These are phyloP conservation scores for Amphilophus citrinellus DNA, from an alignment of 2,113 vertebrate species.

Conservation along the genomic window DNA sequence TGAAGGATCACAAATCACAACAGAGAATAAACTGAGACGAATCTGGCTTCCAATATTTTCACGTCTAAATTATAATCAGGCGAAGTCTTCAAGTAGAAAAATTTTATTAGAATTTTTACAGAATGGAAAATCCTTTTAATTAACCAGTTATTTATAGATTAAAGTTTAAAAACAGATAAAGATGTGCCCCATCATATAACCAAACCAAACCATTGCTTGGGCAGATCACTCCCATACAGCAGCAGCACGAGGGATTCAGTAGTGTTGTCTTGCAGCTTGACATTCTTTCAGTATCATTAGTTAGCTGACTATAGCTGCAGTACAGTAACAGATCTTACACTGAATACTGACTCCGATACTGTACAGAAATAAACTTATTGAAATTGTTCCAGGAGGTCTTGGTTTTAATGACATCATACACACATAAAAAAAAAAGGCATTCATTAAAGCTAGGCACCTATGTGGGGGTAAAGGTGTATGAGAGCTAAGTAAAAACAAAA, in stretches of 20 bases:
- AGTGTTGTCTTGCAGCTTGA: constrained; percentile 53
- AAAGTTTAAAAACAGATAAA: constrained; percentile 49
- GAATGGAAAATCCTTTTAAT: constrained; percentile 58
- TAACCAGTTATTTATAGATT: constrained; percentile 60
- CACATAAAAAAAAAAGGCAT: constrained; percentile 42
- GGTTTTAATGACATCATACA: constrained; percentile 23
- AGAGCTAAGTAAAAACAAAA: neutral
- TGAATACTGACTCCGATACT: constrained; percentile 28
- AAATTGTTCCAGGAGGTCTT: constrained; percentile 14
- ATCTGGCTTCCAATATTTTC: neutral
- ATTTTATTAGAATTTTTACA: constrained; percentile 63
- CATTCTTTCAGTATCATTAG: constrained; percentile 42
- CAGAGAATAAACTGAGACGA: neutral
- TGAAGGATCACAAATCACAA: neutral
- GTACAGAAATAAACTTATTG: constrained; percentile 42
- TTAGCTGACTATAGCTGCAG: constrained; percentile 56
- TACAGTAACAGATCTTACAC: constrained; percentile 23
- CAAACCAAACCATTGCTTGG: constrained; percentile 11
- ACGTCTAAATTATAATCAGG: neutral
- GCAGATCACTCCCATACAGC: constrained; percentile 26
- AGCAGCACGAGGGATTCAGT: constrained; percentile 47
- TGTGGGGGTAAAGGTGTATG: neutral
- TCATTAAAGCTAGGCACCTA: constrained; percentile 52
- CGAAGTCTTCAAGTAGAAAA: constrained; percentile 55
- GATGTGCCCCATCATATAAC: constrained; percentile 14